Conservation (phyloP, 2,888 invertebrate genomes). For the Mimumesa dahlbomi region DNA sequence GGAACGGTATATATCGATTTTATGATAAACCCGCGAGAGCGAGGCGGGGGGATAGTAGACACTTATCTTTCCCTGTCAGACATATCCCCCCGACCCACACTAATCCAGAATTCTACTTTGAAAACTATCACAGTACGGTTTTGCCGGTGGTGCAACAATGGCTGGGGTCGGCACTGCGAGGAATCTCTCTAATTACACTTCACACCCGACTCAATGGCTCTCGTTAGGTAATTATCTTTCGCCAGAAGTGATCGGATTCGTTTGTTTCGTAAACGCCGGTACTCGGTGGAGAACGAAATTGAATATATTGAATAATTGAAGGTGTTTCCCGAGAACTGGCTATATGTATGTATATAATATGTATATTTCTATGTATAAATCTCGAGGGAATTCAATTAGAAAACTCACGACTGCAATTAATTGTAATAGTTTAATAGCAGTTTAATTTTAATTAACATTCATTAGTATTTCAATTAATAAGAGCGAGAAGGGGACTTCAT, state of each 20-base stretch:
- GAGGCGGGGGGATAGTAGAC: conserved; percentile 32
- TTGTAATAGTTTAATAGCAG: too few species aligned
- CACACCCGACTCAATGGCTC: conserved; percentile 34
- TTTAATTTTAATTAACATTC: too few species aligned
- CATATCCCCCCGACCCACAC: conserved; percentile 13
- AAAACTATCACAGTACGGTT: conserved; percentile 31
- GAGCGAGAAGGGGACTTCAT: too few species aligned
- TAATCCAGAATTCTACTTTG: conserved; percentile 49
- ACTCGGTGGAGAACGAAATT: too few species aligned
- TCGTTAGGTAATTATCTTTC: conserved; percentile 37
- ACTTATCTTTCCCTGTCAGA: conserved; percentile 48
- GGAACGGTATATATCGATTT: conserved; percentile 41
- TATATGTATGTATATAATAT: too few species aligned
- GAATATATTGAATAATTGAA: too few species aligned
- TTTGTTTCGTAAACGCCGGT: conserved; percentile 35
- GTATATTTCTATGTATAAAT: too few species aligned
- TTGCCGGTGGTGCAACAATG: conserved; percentile 39
- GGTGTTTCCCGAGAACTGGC: too few species aligned
- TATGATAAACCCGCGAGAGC: conserved; percentile 39
- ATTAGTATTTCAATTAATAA: too few species aligned
- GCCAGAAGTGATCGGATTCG: conserved; percentile 41
- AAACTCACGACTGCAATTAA: too few species aligned
- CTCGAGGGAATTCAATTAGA: too few species aligned
- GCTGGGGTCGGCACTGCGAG: conserved; percentile 39
- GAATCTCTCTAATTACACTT: conserved; percentile 56